Conservation (phyloP, 2,888 invertebrate species). For the Drosophila nigricruria region DNA sequence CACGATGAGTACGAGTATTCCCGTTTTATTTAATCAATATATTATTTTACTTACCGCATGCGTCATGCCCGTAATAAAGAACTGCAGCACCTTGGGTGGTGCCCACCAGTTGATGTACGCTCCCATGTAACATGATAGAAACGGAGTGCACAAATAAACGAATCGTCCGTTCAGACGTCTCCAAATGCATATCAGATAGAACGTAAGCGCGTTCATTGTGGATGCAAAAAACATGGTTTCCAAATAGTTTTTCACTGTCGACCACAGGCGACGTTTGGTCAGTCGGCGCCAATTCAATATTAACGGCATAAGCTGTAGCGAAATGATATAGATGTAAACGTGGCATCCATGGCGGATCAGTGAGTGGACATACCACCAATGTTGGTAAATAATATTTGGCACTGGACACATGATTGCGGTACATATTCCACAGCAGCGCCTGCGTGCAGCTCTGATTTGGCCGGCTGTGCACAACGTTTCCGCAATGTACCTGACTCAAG, state of each 20-base stretch:
- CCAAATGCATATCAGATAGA: slow-evolving; percentile 46
- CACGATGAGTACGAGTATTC: too few relatives aligned
- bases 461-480: slow-evolving; percentile 39
- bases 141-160: slow-evolving; percentile 23
- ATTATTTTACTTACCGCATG: slow-evolving; percentile 59
- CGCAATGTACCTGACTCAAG: slow-evolving; percentile 37
- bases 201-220: slow-evolving; percentile 37
- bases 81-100: slow-evolving; percentile 38
- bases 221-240: slow-evolving; percentile 38
- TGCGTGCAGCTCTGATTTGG: slow-evolving; percentile 56
- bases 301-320: slow-evolving; percentile 49
- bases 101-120: slow-evolving; percentile 45
- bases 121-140: slow-evolving; percentile 35
- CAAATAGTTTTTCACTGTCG: slow-evolving; percentile 42
- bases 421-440: slow-evolving; percentile 62
- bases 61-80: slow-evolving; percentile 50
- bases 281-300: slow-evolving; percentile 44
- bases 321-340: neutral
- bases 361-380: slow-evolving; percentile 46
- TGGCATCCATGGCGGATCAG: neutral
- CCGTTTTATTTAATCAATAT: too few relatives aligned
- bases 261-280: slow-evolving; percentile 11
- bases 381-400: slow-evolving; percentile 58
- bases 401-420: slow-evolving; percentile 65
- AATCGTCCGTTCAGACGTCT: slow-evolving; percentile 46